Evolutionary conservation across 2,113 vertebrate genomes (phyloP).

Genomic region (Hirundichthys speculiger): DNA sequence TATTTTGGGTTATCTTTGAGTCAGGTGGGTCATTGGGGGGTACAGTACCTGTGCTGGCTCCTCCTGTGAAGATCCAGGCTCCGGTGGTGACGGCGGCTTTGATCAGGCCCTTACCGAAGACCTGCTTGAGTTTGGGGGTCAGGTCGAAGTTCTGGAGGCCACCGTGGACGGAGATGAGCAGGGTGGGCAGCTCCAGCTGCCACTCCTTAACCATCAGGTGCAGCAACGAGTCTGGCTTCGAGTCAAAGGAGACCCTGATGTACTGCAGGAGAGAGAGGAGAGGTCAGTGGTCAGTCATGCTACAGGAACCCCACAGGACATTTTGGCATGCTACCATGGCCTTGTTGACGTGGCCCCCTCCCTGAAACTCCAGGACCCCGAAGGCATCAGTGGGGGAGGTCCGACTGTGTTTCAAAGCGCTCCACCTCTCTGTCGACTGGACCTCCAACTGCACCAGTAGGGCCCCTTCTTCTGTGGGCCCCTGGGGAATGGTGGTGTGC

Average conservation of each 20-base stretch:
- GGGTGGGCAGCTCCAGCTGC: constrained; percentile 95
- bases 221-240: constrained; percentile 91
- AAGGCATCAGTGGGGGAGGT: constrained; percentile 89
- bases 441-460: constrained; percentile 78
- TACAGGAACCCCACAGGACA: not conserved
- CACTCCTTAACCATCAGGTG: constrained; percentile 98
- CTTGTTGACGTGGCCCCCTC: constrained; percentile 91
- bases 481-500: constrained; percentile 78
- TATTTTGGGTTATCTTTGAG: not conserved
- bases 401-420: constrained; percentile 87
- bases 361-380: constrained; percentile 93
- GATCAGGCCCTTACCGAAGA: constrained; percentile 96
- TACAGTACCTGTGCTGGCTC: constrained; percentile 93
- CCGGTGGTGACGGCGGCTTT: constrained; percentile 97
- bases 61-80: constrained; percentile 98
- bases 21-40: too few species aligned
- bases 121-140: constrained; percentile 96
- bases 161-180: constrained; percentile 95
- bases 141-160: constrained; percentile 97
- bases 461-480: constrained; percentile 80
- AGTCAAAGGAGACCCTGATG: constrained; percentile 91
- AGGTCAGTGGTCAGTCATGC: not conserved
- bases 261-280: constrained; percentile 79
- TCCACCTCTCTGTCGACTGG: constrained; percentile 86
- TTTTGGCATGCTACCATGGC: constrained; percentile 83